These are phyloP conservation scores for Psococerastis gibbosa DNA, from an alignment of 2,888 invertebrate species.

Conservation along the genomic window DNA sequence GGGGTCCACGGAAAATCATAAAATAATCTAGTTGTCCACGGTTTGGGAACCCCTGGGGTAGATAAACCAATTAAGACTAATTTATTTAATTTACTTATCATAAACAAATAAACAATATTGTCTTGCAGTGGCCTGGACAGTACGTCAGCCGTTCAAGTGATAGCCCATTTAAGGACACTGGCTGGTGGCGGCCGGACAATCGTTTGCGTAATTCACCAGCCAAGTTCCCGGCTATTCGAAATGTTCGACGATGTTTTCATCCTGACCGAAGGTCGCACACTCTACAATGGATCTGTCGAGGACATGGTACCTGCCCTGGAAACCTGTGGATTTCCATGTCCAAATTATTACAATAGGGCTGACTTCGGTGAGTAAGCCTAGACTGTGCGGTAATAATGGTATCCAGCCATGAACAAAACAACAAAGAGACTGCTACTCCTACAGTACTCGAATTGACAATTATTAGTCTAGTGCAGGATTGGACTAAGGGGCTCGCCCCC, in stretches of 20 bases:
- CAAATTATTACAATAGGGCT: constrained; percentile 59
- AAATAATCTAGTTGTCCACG: no score
- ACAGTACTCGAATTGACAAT: no score
- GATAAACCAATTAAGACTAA: no score
- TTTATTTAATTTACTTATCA: no score
- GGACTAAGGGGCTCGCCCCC: no score
- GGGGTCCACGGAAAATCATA: no score
- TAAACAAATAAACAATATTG: no score
- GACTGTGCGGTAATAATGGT: no score
- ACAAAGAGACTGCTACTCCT: no score
- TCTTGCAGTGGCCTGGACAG: constrained; percentile 36
- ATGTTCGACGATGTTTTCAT: constrained; percentile 54
- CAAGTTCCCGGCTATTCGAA: constrained; percentile 52
- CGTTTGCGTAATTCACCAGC: constrained; percentile 62
- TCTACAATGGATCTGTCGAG: constrained; percentile 43
- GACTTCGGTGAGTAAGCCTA: constrained; percentile 49
- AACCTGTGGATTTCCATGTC: constrained; percentile 42
- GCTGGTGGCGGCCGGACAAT: constrained; percentile 47
- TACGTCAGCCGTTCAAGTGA: constrained; percentile 46
- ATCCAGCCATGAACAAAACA: no score
- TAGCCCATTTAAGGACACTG: constrained; percentile 38
- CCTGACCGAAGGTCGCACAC: constrained; percentile 42
- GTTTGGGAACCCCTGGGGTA: no score
- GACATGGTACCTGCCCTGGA: constrained; percentile 39
- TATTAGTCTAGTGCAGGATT: no score